Percentiles rank a stretch among this genome's conserved stretches.
phyloP scores from a whole-genome alignment of 1,140 invertebrate species.

The Stratiolaelaps scimitus region DNA sequence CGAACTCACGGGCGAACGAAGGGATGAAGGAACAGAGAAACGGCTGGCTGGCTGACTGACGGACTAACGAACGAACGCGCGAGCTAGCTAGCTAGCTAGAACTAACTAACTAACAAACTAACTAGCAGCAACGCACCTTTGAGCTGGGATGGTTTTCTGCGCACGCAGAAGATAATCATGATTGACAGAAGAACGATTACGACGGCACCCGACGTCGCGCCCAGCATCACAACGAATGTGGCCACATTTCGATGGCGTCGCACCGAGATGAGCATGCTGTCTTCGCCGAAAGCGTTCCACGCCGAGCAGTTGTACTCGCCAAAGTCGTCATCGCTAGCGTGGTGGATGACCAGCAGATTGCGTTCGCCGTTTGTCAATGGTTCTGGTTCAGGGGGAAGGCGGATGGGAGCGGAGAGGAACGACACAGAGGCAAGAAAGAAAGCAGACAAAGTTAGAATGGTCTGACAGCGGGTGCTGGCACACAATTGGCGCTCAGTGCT shows the following conservation, averaged over 20 bases:
- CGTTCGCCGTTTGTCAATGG: constrained; percentile 13
- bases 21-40: too few species aligned
- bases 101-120: too few species aligned
- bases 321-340: constrained; percentile 50
- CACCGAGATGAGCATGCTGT: constrained; percentile 65
- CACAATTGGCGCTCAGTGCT: too few species aligned
- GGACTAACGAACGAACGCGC: too few species aligned
- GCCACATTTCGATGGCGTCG: constrained; percentile 49
- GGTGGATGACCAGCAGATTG: constrained; percentile 21
- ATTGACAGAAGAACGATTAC: constrained; percentile 26
- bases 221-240: constrained; percentile 15
- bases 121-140: neutral
- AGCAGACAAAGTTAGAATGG: too few species aligned
- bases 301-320: constrained; percentile 88
- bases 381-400: too few species aligned
- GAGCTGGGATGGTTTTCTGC: constrained; percentile 11
- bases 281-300: constrained; percentile 71
- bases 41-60: too few species aligned
- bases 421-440: too few species aligned
- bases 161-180: constrained; percentile 26
- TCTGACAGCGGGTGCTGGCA: too few species aligned
- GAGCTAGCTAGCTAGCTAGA: too few species aligned
- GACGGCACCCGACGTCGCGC: constrained; percentile 13
- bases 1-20: too few species aligned
- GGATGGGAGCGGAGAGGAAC: neutral